Conservation (phyloP, 2,113 vertebrate genomes). For the Microtus oregoni region DNA sequence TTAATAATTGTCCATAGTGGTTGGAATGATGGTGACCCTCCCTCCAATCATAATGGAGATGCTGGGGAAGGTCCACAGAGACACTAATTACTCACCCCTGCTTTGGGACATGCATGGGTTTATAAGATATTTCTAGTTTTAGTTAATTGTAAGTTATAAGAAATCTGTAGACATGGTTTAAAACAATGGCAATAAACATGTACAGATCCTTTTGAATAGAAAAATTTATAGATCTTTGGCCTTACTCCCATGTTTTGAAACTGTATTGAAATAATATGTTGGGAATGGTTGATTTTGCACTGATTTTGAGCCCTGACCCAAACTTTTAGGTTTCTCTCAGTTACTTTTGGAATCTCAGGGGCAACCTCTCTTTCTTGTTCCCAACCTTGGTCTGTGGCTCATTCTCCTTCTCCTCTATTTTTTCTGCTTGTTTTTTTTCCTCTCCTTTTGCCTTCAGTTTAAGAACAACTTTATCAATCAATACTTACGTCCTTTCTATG, state of each 20-base stretch:
- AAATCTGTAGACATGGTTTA: no score
- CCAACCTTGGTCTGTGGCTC: neutral
- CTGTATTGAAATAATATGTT: neutral
- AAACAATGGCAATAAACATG: neutral
- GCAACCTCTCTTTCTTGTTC: neutral
- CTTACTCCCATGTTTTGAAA: neutral
- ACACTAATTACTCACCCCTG: no score
- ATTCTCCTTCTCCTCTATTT: neutral
- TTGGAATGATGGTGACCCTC: neutral
- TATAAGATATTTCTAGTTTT: no score
- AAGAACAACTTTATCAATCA: constrained; percentile 6
- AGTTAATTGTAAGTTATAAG: no score
- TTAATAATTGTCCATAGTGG: neutral
- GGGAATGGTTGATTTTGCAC: neutral
- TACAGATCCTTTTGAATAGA: neutral
- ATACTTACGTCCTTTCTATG: neutral
- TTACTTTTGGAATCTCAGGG: neutral
- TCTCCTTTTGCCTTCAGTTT: neutral
- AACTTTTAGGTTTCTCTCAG: neutral
- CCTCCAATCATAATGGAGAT: no score
- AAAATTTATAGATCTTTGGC: neutral
- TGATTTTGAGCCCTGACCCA: neutral
- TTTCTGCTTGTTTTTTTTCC: neutral
- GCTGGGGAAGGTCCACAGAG: no score
- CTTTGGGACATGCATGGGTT: no score